A percentile compares a stretch with the other conserved stretches of the same genome.
Conservation (phyloP, 2,888 invertebrate species). For the Agrilus cyanescens region DNA sequence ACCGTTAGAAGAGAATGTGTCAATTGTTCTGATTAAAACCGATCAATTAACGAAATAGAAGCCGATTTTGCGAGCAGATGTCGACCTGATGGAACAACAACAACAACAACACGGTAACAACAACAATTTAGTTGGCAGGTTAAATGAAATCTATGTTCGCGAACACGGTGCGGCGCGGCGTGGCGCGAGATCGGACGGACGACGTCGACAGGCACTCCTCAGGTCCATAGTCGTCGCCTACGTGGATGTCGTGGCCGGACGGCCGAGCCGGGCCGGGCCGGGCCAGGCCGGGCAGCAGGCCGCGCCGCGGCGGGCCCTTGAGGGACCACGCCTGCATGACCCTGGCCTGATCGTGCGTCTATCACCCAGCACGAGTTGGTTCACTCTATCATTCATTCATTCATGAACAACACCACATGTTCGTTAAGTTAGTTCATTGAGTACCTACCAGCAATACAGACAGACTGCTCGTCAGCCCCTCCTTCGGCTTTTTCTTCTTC, state of each 20-base stretch:
- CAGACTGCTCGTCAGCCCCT: slow-evolving; percentile 8
- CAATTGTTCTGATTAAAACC: no score
- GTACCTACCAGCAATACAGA: background rate
- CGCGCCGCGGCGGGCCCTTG: slow-evolving; percentile 25
- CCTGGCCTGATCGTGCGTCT: slow-evolving; percentile 27
- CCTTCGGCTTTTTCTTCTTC: slow-evolving; percentile 13
- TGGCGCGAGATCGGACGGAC: no score
- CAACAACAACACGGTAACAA: no score
- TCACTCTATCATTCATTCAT: slow-evolving; percentile 32
- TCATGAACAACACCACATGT: slow-evolving; percentile 29
- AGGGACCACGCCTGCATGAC: slow-evolving; percentile 30
- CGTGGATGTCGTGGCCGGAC: background rate
- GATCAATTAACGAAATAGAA: no score
- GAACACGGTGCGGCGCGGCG: no score
- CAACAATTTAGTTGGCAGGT: no score
- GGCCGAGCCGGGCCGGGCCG: background rate
- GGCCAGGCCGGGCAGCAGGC: slow-evolving; percentile 18
- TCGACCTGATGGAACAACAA: no score
- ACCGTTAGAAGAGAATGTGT: no score
- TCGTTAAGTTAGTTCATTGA: slow-evolving; percentile 27
- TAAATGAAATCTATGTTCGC: slow-evolving; percentile 12
- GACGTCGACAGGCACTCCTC: slow-evolving; percentile 21
- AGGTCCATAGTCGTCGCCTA: slow-evolving; percentile 14
- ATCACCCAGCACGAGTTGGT: slow-evolving; percentile 24
- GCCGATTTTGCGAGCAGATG: no score